phyloP scores from a whole-genome alignment of 2,888 invertebrate species.

The Pristionchus exspectatus region DNA sequence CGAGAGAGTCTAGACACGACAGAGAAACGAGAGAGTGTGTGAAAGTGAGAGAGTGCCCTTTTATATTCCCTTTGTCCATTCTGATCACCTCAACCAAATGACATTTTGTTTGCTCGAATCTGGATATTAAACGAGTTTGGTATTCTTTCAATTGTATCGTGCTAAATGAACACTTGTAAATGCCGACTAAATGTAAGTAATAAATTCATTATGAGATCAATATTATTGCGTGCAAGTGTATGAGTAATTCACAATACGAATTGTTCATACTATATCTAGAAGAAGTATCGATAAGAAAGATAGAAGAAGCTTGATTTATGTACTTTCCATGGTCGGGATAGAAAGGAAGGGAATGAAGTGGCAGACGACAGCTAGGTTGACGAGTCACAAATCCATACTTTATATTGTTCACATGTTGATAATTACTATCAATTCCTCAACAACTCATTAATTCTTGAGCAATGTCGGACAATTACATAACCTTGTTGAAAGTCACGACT shows the following conservation, averaged over 20 bases:
- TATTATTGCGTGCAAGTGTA: neutral
- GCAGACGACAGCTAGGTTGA: too few species aligned
- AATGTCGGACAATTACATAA: too few species aligned
- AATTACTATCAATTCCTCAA: too few species aligned
- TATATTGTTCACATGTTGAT: too few species aligned
- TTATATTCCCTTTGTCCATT: constrained; percentile 8
- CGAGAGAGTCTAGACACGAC: constrained; percentile 47
- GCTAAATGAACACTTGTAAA: constrained; percentile 39
- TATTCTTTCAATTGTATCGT: constrained; percentile 1
- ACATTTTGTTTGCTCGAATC: constrained; percentile 49
- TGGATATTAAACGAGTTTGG: constrained; percentile 35
- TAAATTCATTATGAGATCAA: neutral
- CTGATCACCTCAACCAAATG: constrained; percentile 4
- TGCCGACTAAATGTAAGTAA: neutral
- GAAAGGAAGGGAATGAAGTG: too few species aligned
- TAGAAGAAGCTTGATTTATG: too few species aligned
- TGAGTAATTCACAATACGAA: neutral
- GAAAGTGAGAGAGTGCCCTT: constrained; percentile 19
- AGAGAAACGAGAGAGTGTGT: constrained; percentile 45
- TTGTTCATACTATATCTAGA: too few species aligned
- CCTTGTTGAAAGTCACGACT: too few species aligned
- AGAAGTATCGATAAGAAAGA: too few species aligned
- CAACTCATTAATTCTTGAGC: too few species aligned
- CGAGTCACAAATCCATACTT: too few species aligned
- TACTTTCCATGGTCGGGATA: too few species aligned